Percentiles rank a stretch among this genome's conserved stretches.
Conservation (phyloP, 2,113 vertebrate species). For the Leptobrachium ailaonicum region DNA sequence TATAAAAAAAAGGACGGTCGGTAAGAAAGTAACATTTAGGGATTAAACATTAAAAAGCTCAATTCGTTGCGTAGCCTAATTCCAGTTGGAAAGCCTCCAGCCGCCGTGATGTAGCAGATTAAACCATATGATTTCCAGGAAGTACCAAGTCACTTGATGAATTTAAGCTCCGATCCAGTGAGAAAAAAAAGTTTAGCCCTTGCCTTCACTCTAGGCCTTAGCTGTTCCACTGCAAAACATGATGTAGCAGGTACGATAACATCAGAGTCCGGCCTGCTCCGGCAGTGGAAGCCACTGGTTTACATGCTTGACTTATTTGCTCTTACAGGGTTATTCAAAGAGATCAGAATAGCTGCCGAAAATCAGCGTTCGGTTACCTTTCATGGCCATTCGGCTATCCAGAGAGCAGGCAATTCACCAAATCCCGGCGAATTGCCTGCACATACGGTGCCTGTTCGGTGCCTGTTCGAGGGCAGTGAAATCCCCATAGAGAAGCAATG, state of each 20-base stretch:
- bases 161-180: conserved; percentile 9
- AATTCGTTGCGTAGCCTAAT: conserved; percentile 2
- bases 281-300: conserved; percentile 10
- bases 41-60: background rate
- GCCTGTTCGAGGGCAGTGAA: too few relatives aligned
- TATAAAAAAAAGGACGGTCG: background rate
- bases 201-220: conserved; percentile 21
- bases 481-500: too few relatives aligned
- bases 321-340: too few relatives aligned
- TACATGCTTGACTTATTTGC: background rate
- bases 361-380: too few relatives aligned
- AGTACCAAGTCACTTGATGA: conserved; percentile 9
- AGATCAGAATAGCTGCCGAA: too few relatives aligned
- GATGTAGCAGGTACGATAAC: conserved; percentile 18
- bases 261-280: conserved; percentile 12
- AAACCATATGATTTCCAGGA: conserved; percentile 21
- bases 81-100: background rate
- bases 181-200: conserved; percentile 18
- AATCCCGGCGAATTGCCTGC: too few relatives aligned
- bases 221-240: conserved; percentile 27
- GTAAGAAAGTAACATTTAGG: background rate
- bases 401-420: too few relatives aligned
- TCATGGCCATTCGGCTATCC: too few relatives aligned
- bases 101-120: conserved; percentile 18
- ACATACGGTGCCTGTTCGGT: too few relatives aligned